Percentiles rank a stretch among this genome's conserved stretches.
Conservation (phyloP, 1,140 invertebrate species). For the Drosophila ercepeae region DNA sequence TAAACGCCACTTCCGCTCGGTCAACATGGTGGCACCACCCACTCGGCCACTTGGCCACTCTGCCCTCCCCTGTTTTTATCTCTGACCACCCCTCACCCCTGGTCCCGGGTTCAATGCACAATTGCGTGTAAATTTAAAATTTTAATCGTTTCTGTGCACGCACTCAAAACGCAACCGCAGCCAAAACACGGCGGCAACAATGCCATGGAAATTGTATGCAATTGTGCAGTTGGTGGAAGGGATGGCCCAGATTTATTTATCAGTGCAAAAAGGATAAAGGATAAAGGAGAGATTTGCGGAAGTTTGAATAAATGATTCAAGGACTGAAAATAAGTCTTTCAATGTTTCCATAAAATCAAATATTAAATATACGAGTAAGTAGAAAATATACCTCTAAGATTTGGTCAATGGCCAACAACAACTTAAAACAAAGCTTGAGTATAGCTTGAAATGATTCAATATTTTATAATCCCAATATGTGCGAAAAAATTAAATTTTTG, state of each 20-base stretch:
- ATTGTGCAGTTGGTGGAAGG: background rate
- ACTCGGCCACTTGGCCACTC: background rate
- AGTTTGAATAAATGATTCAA: background rate
- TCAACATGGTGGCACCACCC: slow-evolving; percentile 21
- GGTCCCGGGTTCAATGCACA: slow-evolving; percentile 22
- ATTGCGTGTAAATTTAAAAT: slow-evolving; percentile 80
- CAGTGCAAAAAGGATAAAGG: slow-evolving; percentile 15
- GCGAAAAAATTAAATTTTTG: slow-evolving; percentile 29
- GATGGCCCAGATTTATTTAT: slow-evolving; percentile 5
- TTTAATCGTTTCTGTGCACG: slow-evolving; percentile 73
- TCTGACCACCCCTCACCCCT: background rate
- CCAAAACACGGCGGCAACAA: slow-evolving; percentile 45
- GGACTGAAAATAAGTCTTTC: background rate
- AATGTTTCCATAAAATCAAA: background rate
- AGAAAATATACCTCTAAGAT: too few species aligned
- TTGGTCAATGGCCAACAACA: too few species aligned
- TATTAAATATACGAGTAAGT: too few species aligned
- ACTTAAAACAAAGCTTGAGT: too few species aligned
- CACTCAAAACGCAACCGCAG: slow-evolving; percentile 51
- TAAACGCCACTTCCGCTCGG: slow-evolving; percentile 73
- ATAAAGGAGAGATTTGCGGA: slow-evolving; percentile 8
- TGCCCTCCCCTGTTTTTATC: background rate
- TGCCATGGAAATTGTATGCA: slow-evolving; percentile 51
- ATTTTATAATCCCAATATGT: too few species aligned
- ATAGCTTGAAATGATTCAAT: too few species aligned